Conservation (phyloP, 2,113 vertebrate species). For the Eurystomus gularis region DNA sequence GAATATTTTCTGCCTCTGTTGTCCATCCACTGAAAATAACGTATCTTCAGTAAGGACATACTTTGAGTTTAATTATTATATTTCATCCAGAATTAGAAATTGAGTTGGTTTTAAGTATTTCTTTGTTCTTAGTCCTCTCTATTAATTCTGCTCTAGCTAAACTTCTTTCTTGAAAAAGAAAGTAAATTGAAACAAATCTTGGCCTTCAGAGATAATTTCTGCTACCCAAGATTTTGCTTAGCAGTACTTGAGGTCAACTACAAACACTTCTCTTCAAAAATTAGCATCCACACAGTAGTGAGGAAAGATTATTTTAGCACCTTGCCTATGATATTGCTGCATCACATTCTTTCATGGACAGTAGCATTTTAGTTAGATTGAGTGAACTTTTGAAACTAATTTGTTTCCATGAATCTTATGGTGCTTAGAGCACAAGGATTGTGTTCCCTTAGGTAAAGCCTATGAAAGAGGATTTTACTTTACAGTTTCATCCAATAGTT, state of each 20-base stretch:
- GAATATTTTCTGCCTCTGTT: background rate
- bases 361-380: background rate
- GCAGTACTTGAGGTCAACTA: background rate
- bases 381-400: background rate
- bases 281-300: background rate
- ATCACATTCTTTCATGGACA: fast-evolving
- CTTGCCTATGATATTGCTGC: background rate
- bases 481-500: background rate
- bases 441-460: background rate
- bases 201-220: background rate
- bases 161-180: background rate
- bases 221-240: background rate
- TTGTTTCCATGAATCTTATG: background rate
- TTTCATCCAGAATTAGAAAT: background rate
- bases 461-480: background rate
- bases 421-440: background rate
- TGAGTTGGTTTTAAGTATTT: background rate
- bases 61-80: background rate
- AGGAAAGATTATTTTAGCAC: background rate
- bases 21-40: background rate
- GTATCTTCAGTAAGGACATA: background rate
- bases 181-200: background rate
- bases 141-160: background rate
- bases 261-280: background rate
- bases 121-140: background rate